Evolutionary conservation across 2,113 vertebrate species (phyloP), one percentile per base, ranked within the genome.

Genomic region (Lethenteron reissneri): DNA sequence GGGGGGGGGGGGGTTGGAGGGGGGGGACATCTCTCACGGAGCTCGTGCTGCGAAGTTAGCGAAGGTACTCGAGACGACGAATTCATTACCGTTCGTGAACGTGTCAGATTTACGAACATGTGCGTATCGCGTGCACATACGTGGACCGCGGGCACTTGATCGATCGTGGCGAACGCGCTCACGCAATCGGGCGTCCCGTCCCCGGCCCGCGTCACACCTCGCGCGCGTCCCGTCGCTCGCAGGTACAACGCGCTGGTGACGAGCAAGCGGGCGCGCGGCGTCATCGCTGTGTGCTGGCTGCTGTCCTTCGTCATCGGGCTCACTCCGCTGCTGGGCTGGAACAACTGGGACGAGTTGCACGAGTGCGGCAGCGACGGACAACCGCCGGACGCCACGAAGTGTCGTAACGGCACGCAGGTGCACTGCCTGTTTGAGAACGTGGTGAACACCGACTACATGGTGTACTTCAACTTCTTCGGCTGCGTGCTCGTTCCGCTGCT

Each of bases 211-310:
- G 25, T 41, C 25, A 68, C 62, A 68, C 19, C 62, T 7, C 21
- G 8, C 21, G 62, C 21, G 62, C 62, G 56, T 76, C 41, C 68
- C 76, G 70, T 78, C 57, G 71, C 71, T 76, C 79, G 1, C 78
- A 97, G 92, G 81, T 97, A 97, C 80, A 95, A 89, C 77, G 84
- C 90, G 72, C 78, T 97, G 81, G 89, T 97, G 82, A 97, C 92
- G 0, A 83, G 86, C 64, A 75, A 82, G 56, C 83, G 88, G 58
- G 92, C 92, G 41, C 87, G 81, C 75, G 83, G 83, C 70, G 84
- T 92, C 81, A 96, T 97, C 58, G 86, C 84, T 25, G 76, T 95
- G 78, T 97, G 90, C 81, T 97, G 92, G 92, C 81, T 90, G 57
- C 77, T 96, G 60, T 97, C 92, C 4, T 88, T 96, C 71, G 79